Evolutionary conservation across 2,797 vertebrate genomes (phyloP).

Genomic region (Glossophaga mutica): DNA sequence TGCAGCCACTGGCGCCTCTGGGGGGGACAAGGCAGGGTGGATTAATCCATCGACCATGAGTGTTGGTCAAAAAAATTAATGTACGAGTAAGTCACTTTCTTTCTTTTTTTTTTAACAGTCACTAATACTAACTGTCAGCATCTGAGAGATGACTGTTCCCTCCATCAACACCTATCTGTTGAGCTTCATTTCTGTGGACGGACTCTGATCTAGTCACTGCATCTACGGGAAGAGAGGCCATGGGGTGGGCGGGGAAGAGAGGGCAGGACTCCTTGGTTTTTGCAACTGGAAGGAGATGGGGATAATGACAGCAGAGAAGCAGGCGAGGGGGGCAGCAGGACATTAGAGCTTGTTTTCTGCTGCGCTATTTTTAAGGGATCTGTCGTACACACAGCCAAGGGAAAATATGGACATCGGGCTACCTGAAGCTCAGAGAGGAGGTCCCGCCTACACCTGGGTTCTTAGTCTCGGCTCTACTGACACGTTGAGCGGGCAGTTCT

Average conservation of each 20-base stretch:
- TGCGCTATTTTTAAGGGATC: no score
- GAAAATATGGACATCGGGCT: background rate
- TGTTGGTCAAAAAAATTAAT: background rate
- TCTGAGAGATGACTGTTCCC: background rate
- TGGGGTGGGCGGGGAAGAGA: rapidly evolving
- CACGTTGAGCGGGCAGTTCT: background rate
- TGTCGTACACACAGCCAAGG: background rate
- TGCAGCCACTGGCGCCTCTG: conserved; percentile 89
- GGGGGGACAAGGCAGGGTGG: background rate
- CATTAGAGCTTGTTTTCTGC: background rate
- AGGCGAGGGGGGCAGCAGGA: background rate
- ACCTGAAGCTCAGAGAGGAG: background rate
- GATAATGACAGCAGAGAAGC: background rate
- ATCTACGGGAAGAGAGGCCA: background rate
- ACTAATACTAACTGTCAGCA: background rate
- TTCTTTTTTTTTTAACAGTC: background rate
- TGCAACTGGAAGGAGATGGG: background rate
- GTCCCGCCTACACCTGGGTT: background rate
- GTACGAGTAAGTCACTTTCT: background rate
- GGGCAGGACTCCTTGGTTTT: background rate
- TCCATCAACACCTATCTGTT: background rate
- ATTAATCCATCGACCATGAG: background rate
- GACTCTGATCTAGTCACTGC: background rate
- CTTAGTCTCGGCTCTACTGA: background rate
- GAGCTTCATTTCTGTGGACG: background rate